Evolutionary conservation across 1,140 invertebrate species (phyloP), one percentile per base, ranked within the genome.

Genomic region (Sipha flava): DNA sequence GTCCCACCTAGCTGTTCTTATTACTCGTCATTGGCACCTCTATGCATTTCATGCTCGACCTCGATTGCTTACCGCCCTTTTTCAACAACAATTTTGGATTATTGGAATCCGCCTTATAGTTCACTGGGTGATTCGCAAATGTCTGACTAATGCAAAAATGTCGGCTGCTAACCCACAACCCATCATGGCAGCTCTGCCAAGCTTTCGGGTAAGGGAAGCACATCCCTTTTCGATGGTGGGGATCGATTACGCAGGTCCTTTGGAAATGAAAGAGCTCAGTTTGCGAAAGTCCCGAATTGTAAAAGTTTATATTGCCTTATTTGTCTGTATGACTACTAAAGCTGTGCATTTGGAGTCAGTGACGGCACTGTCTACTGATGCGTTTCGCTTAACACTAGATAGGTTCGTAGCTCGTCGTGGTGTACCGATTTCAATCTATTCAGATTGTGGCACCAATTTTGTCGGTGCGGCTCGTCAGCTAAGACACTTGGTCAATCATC

Each of bases 301-400:
- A 9, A 88, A 88, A 79, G 83, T 81, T 1, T 87, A 87, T 80
- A 77, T 87, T 14, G 83, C 81, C n/a, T 1, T 87, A 14, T 88
- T 87, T 80, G 84, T 87, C 4, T 88, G 85, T 75, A 84, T 86
- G 21, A 57, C 81, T 1, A 86, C 85, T 0, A 84, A 83, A 62
- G 86, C 85, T 3, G 77, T 87, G n/a, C 86, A 87, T 80, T 79
- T 88, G 12, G 86, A 88, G 79, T 23, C 85, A 0, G 85, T 87
- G 0, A 81, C 82, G 0, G 82, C 84, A 81, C 66, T 87, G 6
- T 81, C 84, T 0, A 84, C 86, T 2, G 83, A 85, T 59, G 82
- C 82, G 0, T 87, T 88, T 59, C 70, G 86, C 9, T 81, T 84
- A 16, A 82, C 84, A 9, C 77, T 88, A 2, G 80, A 82, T 21